Percentiles rank a stretch among this genome's conserved stretches.
Conservation (phyloP, 2,888 invertebrate species). For the Achlya flavicornis region DNA sequence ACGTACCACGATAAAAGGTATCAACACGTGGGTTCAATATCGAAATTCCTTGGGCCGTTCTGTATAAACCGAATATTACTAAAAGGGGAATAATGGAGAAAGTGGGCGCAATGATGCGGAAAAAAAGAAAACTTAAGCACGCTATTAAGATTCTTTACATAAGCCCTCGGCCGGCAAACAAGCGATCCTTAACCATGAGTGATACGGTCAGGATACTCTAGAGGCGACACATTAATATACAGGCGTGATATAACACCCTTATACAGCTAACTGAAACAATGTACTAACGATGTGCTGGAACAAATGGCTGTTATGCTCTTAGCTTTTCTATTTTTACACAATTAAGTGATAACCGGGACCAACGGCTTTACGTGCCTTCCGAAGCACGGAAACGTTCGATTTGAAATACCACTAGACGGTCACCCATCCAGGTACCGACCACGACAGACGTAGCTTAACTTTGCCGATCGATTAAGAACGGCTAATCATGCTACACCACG, state of each 20-base stretch:
- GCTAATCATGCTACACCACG: too few species aligned
- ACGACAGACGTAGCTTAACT: too few species aligned
- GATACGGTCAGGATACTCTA: constrained; percentile 31
- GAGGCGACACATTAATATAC: constrained; percentile 44
- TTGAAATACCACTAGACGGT: too few species aligned
- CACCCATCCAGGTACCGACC: too few species aligned
- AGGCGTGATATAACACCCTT: constrained; percentile 35
- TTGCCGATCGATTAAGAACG: too few species aligned
- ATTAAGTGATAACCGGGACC: too few species aligned
- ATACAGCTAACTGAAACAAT: constrained; percentile 24
- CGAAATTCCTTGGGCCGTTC: not conserved
- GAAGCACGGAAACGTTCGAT: too few species aligned
- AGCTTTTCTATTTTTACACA: not conserved
- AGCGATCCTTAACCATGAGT: constrained; percentile 29
- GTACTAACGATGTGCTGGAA: constrained; percentile 17
- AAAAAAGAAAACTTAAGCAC: constrained; percentile 54
- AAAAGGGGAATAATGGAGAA: constrained; percentile 37
- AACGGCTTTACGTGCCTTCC: too few species aligned
- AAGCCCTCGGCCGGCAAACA: constrained; percentile 45
- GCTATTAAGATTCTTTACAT: constrained; percentile 62
- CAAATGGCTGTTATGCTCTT: constrained; percentile 11
- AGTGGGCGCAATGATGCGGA: constrained; percentile 45
- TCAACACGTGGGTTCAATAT: constrained; percentile 16
- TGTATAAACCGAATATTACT: constrained; percentile 14
- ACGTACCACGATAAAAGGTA: constrained; percentile 10